Base-by-base conservation (phyloP, 2,797 vertebrate genomes). In the Lithobates sylvaticus region DNA sequence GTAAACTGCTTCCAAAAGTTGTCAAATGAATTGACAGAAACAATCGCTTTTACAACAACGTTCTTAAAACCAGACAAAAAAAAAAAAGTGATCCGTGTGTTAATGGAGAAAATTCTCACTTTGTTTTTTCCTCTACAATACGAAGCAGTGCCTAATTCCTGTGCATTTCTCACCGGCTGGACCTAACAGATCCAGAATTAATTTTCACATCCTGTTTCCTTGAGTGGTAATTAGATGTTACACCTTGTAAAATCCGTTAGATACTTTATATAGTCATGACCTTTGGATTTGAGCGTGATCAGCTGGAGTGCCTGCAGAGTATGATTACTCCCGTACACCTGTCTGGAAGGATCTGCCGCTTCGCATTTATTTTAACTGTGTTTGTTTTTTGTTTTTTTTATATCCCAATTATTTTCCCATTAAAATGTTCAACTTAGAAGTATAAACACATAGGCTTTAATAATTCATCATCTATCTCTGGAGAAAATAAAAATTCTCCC, bases 201-300 rank as follows among this genome's bases (percentile, higher is more conserved):
- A 72, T 71, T 81, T 70, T 72, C 78, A 72, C 78, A 72, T 81
- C 23, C 68, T 71, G 29, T 50, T 81, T 69, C 44, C 5, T 21
- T 27, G 42, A 44, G 32, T 69, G 15, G 78, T 71, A 81, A 81
- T 81, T 71, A 81, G 44, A 72, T 72, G 70, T 13, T 58, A 13
- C 34, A 23, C 68, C 78, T 71, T 42, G 10, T 27, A 61, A 70
- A 81, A 70, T 50, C 44, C 29, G 42, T 69, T 16, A 69, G 26
- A 69, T 29, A 42, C 77, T 81, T 81, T 72, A 58, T 58, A 81
- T 81, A 81, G 78, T 72, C 39, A 3, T 58, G 44, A 61, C 78
- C 78, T 58, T 61, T 71, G n/a, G 68, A 72, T 54, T 81, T 58
- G 67, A 58, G 39, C 50, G 39, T 81, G 70, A 70, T 81, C 78